Conservation (phyloP, 1,140 invertebrate genomes). For the Venustaconcha ellipsiformis region DNA sequence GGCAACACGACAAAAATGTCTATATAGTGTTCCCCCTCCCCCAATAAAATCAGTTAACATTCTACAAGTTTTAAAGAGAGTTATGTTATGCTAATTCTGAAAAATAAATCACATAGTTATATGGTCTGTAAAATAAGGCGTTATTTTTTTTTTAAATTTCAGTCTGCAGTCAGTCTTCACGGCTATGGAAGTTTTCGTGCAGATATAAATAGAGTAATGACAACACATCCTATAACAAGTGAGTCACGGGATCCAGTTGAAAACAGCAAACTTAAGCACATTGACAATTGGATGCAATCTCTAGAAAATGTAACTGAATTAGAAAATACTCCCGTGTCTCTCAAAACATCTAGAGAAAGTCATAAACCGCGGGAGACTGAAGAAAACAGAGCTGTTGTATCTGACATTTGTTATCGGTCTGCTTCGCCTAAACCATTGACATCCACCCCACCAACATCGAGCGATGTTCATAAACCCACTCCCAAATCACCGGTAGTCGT, state of each 20-base stretch:
- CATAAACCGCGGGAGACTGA: not conserved
- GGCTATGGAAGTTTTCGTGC: slow-evolving; percentile 41
- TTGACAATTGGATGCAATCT: slow-evolving; percentile 49
- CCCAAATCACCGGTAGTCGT: slow-evolving; percentile 24
- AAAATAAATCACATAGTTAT: no score
- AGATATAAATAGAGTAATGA: slow-evolving; percentile 41
- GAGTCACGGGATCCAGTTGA: slow-evolving; percentile 26
- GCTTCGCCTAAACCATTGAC: slow-evolving; percentile 58
- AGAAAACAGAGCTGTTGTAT: no score
- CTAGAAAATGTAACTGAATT: slow-evolving; percentile 30
- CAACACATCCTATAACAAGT: slow-evolving; percentile 18
- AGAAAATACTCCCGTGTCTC: slow-evolving; percentile 7
- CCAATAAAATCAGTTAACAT: no score
- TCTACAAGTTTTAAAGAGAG: no score
- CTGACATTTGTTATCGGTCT: slow-evolving; percentile 22
- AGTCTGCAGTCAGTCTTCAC: slow-evolving; percentile 40
- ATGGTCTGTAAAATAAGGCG: not conserved
- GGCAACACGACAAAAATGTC: no score
- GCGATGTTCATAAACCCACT: slow-evolving; percentile 57
- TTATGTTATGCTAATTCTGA: no score
- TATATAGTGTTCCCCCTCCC: no score
- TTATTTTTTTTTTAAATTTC: slow-evolving; percentile 15
- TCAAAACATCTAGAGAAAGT: not conserved
- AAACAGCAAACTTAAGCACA: slow-evolving; percentile 42
- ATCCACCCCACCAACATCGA: slow-evolving; percentile 50